Conservation (phyloP, 2,113 vertebrate species). For the Thunnus thynnus region DNA sequence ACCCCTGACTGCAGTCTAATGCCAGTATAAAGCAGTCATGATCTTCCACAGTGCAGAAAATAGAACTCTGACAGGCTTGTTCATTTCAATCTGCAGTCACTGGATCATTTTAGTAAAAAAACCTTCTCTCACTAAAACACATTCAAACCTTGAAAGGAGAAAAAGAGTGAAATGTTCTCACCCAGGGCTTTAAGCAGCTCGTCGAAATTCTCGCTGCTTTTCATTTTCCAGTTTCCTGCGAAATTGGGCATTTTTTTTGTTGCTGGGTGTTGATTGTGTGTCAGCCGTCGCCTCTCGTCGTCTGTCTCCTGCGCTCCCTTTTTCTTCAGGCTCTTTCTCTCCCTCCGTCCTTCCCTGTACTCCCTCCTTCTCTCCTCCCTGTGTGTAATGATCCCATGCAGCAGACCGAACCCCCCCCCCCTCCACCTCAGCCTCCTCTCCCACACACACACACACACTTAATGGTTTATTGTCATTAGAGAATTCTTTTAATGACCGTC, state of each 20-base stretch:
- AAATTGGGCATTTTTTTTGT: conserved; percentile 90
- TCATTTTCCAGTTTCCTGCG: conserved; percentile 93
- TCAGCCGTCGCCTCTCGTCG: conserved; percentile 39
- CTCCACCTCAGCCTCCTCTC: conserved; percentile 41
- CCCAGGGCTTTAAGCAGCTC: conserved; percentile 94
- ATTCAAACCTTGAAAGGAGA: not conserved
- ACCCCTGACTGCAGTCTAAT: not conserved
- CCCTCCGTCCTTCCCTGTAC: conserved; percentile 20
- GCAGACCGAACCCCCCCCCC: conserved; percentile 49
- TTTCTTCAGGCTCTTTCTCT: conserved; percentile 61
- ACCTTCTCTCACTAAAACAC: not conserved
- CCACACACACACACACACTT: conserved; percentile 38
- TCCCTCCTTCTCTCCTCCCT: conserved; percentile 54
- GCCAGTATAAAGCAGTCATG: not conserved
- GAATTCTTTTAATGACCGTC: not conserved
- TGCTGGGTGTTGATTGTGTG: conserved; percentile 28
- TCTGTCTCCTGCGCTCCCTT: conserved; percentile 63
- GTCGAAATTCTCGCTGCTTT: conserved; percentile 93
- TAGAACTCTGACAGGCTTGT: not conserved
- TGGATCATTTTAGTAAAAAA: conserved; percentile 13
- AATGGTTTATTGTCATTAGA: conserved; percentile 50
- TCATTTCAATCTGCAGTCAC: not conserved
- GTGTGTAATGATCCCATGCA: conserved; percentile 63
- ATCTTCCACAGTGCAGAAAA: not conserved
- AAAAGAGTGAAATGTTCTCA: conserved; percentile 72